A percentile compares a stretch with the other conserved stretches of the same genome.
These are phyloP conservation scores for Octodon degus DNA, from an alignment of 2,113 vertebrate species.

Conservation along the genomic window DNA sequence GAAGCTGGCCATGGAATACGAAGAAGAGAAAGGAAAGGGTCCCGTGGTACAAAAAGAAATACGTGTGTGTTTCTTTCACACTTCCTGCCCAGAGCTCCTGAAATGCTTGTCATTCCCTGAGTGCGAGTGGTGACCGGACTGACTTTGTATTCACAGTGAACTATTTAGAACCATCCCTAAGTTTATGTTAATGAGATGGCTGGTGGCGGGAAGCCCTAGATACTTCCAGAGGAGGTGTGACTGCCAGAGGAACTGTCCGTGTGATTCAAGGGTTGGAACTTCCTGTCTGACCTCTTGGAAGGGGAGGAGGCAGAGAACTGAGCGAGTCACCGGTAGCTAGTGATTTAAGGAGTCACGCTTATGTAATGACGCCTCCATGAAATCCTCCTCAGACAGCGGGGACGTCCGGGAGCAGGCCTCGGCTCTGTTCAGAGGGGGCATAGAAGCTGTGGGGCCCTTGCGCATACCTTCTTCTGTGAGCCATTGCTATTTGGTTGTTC, in stretches of 20 bases:
- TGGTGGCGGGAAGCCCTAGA: neutral
- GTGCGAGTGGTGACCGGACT: neutral
- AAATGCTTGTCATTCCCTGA: neutral
- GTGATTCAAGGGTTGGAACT: neutral
- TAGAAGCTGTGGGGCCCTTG: neutral
- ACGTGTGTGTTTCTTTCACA: accelerated
- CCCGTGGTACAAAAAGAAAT: neutral
- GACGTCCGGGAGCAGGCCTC: neutral
- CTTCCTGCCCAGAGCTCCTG: neutral
- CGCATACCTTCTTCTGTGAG: neutral
- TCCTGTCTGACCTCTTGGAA: neutral
- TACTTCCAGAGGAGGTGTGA: neutral
- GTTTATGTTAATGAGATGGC: neutral
- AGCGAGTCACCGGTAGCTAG: neutral
- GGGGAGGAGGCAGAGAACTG: too few relatives aligned
- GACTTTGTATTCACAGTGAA: neutral
- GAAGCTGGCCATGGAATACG: accelerated
- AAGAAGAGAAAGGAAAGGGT: neutral
- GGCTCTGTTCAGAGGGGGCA: neutral
- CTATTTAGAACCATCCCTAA: neutral
- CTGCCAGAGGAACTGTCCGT: neutral
- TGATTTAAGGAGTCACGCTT: neutral
- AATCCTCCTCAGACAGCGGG: neutral
- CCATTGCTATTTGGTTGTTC: neutral
- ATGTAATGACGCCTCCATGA: too few relatives aligned